phyloP scores from a whole-genome alignment of 2,888 invertebrate species.

The Sesia bembeciformis region DNA sequence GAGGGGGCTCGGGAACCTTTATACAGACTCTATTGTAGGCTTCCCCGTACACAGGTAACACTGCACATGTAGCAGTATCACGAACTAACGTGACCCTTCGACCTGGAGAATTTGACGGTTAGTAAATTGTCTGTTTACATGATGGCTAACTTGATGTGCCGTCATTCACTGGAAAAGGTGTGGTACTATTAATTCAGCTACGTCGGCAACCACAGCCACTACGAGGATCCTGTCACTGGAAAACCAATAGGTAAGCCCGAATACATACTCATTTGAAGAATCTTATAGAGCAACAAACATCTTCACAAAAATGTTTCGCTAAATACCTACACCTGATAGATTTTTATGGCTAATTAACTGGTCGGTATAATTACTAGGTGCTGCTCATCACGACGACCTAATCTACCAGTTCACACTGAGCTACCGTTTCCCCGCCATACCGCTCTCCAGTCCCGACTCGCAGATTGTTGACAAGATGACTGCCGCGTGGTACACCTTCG shows the following conservation, averaged over 20 bases:
- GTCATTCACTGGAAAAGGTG: conserved; percentile 67
- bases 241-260: conserved; percentile 57
- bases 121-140: conserved; percentile 20
- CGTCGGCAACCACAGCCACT: conserved; percentile 75
- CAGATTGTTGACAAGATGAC: conserved; percentile 54
- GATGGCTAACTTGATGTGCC: conserved; percentile 74
- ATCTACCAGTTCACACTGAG: conserved; percentile 61
- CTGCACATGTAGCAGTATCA: neutral
- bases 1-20: conserved; percentile 63
- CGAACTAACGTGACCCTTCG: neutral
- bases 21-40: conserved; percentile 74
- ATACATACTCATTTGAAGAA: too few relatives aligned
- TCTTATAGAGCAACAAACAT: too few relatives aligned
- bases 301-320: neutral
- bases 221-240: conserved; percentile 65
- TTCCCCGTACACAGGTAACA: conserved; percentile 69
- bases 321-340: neutral
- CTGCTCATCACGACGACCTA: conserved; percentile 62
- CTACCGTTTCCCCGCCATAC: conserved; percentile 46
- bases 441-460: conserved; percentile 40
- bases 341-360: neutral
- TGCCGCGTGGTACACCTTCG: conserved; percentile 60
- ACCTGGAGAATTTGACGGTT: neutral
- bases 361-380: conserved; percentile 24
- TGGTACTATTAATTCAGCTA: conserved; percentile 78